Conservation (phyloP, 1,140 invertebrate species). For the Pseudomyrmex sp. region DNA sequence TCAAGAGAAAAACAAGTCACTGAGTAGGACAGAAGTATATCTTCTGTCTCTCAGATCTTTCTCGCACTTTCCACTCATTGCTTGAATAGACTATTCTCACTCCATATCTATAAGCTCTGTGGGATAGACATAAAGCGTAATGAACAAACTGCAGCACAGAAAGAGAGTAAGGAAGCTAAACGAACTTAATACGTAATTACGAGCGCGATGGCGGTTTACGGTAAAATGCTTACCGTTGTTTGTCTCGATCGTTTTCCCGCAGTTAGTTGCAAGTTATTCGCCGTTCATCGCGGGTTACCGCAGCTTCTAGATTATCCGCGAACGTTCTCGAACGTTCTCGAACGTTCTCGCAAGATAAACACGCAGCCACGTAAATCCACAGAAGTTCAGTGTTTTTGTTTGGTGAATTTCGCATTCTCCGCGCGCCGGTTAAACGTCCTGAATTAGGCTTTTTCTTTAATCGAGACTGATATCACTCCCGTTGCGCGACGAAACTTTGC, state of each 20-base stretch:
- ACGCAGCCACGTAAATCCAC: conserved; percentile 21
- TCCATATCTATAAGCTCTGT: no score
- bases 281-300: conserved; percentile 40
- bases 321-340: no score
- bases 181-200: conserved; percentile 29
- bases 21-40: no score
- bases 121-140: conserved; percentile 1
- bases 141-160: conserved; percentile 1
- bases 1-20: no score
- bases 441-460: conserved; percentile 31
- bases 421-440: conserved; percentile 17
- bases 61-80: no score
- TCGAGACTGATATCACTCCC: conserved; percentile 33
- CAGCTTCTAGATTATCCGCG: conserved; percentile 22
- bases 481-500: conserved; percentile 8
- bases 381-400: conserved; percentile 28
- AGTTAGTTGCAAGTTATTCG: conserved; percentile 40
- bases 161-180: conserved; percentile 11
- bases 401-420: conserved; percentile 32
- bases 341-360: conserved; percentile 32
- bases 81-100: no score
- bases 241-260: conserved; percentile 19
- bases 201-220: conserved; percentile 9
- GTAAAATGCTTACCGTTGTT: conserved; percentile 19
- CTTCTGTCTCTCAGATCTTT: no score